Percentiles rank a stretch among this genome's conserved stretches.
phyloP scores from a whole-genome alignment of 2,113 vertebrate genomes.

The Heterotilapia buettikoferi region DNA sequence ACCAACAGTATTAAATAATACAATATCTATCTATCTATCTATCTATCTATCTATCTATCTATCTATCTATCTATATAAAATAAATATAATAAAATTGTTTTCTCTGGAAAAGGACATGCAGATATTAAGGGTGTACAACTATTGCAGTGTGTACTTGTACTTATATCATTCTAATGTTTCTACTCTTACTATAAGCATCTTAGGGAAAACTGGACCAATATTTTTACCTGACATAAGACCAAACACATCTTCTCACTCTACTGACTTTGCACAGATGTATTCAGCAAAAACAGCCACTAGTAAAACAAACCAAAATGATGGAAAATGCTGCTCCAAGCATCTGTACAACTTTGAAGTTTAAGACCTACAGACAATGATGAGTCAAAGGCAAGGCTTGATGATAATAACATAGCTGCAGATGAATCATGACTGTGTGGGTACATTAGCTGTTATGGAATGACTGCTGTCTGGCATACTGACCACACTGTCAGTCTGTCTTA shows the following conservation, averaged over 20 bases:
- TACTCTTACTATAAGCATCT: neutral
- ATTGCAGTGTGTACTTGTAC: neutral
- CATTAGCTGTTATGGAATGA: conserved; percentile 7
- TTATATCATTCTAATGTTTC: neutral
- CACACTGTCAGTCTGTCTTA: neutral
- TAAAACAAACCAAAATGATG: neutral
- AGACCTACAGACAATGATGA: neutral
- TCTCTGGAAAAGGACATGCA: neutral
- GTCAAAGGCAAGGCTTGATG: neutral
- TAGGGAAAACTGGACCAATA: neutral
- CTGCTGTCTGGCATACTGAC: neutral
- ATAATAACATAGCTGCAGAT: conserved; percentile 26
- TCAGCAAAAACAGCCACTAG: neutral
- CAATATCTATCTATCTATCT: neutral
- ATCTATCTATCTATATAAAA: fast-evolving
- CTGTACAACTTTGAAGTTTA: neutral
- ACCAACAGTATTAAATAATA: neutral
- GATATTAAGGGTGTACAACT: neutral
- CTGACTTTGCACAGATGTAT: neutral
- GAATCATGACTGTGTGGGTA: conserved; percentile 11
- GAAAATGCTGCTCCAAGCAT: neutral
- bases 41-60: too few relatives aligned
- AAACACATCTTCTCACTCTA: neutral
- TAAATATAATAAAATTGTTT: neutral
- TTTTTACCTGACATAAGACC: neutral